Conservation (phyloP, 2,888 invertebrate species). For the Octonoba sinensis region DNA sequence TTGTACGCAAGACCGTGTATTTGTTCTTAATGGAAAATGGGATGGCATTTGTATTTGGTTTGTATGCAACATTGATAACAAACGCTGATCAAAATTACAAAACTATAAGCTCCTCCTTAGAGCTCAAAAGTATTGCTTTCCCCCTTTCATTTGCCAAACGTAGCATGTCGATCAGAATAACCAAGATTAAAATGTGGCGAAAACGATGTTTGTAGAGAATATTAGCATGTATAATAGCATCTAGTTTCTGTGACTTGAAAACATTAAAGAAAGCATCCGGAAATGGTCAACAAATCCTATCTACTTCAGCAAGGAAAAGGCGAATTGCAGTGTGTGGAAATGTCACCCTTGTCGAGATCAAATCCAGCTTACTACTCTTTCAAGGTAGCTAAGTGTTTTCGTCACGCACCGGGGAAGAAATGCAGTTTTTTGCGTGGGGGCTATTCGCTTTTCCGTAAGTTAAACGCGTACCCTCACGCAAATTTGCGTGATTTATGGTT, state of each 20-base stretch:
- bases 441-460: constrained; percentile 35
- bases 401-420: constrained; percentile 33
- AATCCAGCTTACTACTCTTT: constrained; percentile 6
- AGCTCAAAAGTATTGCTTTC: too few species aligned
- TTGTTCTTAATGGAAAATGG: too few species aligned
- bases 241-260: background rate
- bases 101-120: too few species aligned
- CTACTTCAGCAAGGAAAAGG: background rate
- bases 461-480: constrained; percentile 45
- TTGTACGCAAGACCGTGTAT: too few species aligned
- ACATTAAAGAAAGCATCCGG: background rate
- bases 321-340: constrained; percentile 22
- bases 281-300: constrained; percentile 39
- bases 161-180: too few species aligned
- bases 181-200: too few species aligned
- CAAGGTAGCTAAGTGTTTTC: constrained; percentile 33
- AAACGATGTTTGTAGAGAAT: too few species aligned
- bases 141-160: too few species aligned
- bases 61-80: too few species aligned
- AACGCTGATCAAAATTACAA: too few species aligned
- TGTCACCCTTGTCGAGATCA: constrained; percentile 21
- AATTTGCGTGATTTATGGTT: constrained; percentile 24
- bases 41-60: too few species aligned
- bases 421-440: background rate
- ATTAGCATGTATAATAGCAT: too few species aligned